Evolutionary conservation across 2,888 invertebrate genomes (phyloP).

Genomic region (Opisthograptis luteolata): DNA sequence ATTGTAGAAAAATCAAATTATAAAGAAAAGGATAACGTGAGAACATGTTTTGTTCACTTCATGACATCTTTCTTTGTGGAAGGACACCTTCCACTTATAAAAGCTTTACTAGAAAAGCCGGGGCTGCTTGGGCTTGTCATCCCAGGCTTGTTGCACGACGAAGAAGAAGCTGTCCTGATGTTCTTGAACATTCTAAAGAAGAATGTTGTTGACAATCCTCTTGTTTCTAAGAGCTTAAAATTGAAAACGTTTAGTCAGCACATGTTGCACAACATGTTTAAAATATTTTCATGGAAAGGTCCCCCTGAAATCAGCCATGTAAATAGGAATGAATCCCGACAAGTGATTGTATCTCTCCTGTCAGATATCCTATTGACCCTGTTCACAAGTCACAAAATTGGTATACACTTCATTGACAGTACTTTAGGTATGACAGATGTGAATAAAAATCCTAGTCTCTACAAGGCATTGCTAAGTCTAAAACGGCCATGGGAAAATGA

Average conservation of each 20-base stretch:
- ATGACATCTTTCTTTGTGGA: slow-evolving; percentile 90
- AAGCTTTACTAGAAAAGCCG: slow-evolving; percentile 88
- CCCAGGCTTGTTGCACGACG: slow-evolving; percentile 87
- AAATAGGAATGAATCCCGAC: slow-evolving; percentile 55
- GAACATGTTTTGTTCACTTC: slow-evolving; percentile 90
- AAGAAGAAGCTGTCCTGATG: slow-evolving; percentile 86
- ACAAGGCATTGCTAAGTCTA: slow-evolving; percentile 86
- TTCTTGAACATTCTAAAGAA: slow-evolving; percentile 87
- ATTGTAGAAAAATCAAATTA: slow-evolving; percentile 84
- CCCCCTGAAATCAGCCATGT: slow-evolving; percentile 78
- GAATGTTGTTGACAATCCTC: slow-evolving; percentile 86
- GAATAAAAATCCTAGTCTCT: slow-evolving; percentile 85
- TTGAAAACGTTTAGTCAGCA: slow-evolving; percentile 88
- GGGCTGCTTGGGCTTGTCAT: slow-evolving; percentile 86
- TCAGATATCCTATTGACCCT: slow-evolving; percentile 89
- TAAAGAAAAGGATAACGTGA: slow-evolving; percentile 86
- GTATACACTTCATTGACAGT: slow-evolving; percentile 90
- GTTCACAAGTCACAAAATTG: slow-evolving; percentile 90
- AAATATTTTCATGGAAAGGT: slow-evolving; percentile 90
- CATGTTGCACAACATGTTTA: slow-evolving; percentile 87
- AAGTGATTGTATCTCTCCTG: slow-evolving; percentile 81
- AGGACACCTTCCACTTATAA: slow-evolving; percentile 87
- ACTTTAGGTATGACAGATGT: slow-evolving; percentile 85
- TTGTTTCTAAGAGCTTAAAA: slow-evolving; percentile 89
- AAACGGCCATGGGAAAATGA: slow-evolving; percentile 88